These are phyloP conservation scores for Shargacucullia verbasci DNA, from an alignment of 2,888 invertebrate genomes.

Conservation along the genomic window DNA sequence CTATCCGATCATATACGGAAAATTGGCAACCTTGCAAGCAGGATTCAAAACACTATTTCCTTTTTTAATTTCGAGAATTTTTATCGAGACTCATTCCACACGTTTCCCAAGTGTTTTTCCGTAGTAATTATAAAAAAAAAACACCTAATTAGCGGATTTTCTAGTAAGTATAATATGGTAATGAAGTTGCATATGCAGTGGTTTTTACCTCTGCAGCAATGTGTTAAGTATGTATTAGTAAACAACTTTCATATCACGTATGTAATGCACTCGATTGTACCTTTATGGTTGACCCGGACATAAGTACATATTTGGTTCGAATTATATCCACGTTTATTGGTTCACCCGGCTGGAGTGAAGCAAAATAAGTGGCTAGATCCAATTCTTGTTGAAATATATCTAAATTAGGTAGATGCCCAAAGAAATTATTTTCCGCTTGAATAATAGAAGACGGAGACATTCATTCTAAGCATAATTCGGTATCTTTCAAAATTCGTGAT, in stretches of 20 bases:
- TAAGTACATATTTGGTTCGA: not conserved
- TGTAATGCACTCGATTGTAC: constrained; percentile 22
- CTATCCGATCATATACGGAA: constrained; percentile 1
- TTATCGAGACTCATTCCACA: constrained; percentile 10
- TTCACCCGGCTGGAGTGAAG: no score
- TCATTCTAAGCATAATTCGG: no score
- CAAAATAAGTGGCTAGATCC: no score
- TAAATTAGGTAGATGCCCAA: no score
- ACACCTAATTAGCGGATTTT: constrained; percentile 34
- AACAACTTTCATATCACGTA: constrained; percentile 44
- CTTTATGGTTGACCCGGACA: constrained; percentile 11
- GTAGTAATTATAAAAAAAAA: constrained; percentile 26
- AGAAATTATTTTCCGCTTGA: no score
- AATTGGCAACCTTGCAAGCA: constrained; percentile 1
- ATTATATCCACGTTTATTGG: no score
- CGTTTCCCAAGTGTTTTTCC: no score
- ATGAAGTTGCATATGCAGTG: constrained; percentile 22
- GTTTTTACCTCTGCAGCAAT: constrained; percentile 12
- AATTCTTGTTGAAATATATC: no score
- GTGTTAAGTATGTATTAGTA: constrained; percentile 24
- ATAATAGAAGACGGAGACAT: no score
- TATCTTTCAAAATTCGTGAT: no score
- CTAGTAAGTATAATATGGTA: constrained; percentile 23
- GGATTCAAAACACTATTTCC: not conserved
- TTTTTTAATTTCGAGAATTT: constrained; percentile 1